Evolutionary conservation across 2,797 vertebrate species (phyloP), one percentile per base, ranked within the genome.

Genomic region (Trachurus trachurus): DNA sequence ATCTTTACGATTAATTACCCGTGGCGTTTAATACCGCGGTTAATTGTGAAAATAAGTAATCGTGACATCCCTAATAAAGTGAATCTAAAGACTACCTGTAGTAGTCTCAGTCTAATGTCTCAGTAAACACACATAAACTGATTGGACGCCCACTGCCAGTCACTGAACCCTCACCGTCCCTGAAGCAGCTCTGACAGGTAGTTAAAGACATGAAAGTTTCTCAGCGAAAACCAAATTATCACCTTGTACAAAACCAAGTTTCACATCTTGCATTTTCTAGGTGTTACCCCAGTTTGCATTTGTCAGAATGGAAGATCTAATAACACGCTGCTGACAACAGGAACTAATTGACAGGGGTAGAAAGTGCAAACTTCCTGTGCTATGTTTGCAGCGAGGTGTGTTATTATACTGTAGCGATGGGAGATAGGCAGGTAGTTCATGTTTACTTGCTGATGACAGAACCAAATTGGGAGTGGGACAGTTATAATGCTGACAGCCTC

Each of bases 401-500:
- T 78, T 61, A 70, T 74, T 62, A 37, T 37, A n/a, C n/a, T n/a
- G n/a, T n/a, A 59, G 53, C 13, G 15, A 11, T 2, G 1, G n/a
- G 44, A 49, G 73, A 81, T 9, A 2, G 22, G 19, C 29, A 34
- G 45, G 63, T 63, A 47, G 66, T 75, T 42, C 7, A 40, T 66
- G 26, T 76, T 62, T 65, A 45, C 0, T 42, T 34, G 0, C 2
- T 29, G 31, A 53, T 64, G 19, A 56, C 47, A 59, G 65, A 81
- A 53, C 34, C 61, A 79, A 82, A 78, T 49, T 26, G 31, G 34
- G 69, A 34, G 6, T 40, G n/a, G 13, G 62, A 78, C 45, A 13
- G 58, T 44, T 65, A 31, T 42, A 42, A 76, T 49, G 71, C 16
- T 72, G 76, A 82, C 65, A 58, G 61, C 40, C 59, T 69, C 6